Evolutionary conservation across 2,888 invertebrate genomes (phyloP), one percentile per base, ranked within the genome.

Genomic region (Megamerina dolium): DNA sequence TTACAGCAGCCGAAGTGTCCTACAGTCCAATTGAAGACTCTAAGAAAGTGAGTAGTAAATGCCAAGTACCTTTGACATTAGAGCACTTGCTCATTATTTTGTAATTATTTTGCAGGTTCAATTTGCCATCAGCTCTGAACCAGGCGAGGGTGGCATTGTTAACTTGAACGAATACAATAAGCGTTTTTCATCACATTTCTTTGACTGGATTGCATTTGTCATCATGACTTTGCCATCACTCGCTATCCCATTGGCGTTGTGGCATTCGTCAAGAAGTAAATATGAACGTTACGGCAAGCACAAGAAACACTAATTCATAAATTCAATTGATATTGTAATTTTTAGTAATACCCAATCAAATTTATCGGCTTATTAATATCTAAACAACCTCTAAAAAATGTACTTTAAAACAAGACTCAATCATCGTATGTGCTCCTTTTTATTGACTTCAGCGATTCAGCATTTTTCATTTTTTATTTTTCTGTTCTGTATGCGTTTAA

Each of bases 191-290:
- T 92, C 95, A 0, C 96, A 96, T 74, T 85, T 91, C 67, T 87
- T 93, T 49, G 96, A 96, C 74, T 99, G 97, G 99, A 77, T 86
- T 41, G 91, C 94, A 19, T 99, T 99, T 66, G 92, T 92, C 26
- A 82, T 97, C 43, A 94, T 99, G 93, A 90, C 94, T 19, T 76
- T 95, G 50, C 95, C 96, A 5, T 93, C 95, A 3, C 76, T 97
- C 34, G 88, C 87, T 32, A 93, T 97, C 68, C 96, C 96, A 45
- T 90, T 92, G 70, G 82, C 85, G 26, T 77, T 97, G 50, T 97
- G 96, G 95, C 92, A 82, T 74, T 85, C 87, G 19, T 94, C 94
- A 63, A 95, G 95, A 73, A 85, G 83, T 69, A 94, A 93, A 77
- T 96, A 96, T 63, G 93, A 93, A 66, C 83, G 83, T 60, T 73